These are phyloP conservation scores for Sthenelais limicola DNA, from an alignment of 2,888 invertebrate species.

Conservation along the genomic window DNA sequence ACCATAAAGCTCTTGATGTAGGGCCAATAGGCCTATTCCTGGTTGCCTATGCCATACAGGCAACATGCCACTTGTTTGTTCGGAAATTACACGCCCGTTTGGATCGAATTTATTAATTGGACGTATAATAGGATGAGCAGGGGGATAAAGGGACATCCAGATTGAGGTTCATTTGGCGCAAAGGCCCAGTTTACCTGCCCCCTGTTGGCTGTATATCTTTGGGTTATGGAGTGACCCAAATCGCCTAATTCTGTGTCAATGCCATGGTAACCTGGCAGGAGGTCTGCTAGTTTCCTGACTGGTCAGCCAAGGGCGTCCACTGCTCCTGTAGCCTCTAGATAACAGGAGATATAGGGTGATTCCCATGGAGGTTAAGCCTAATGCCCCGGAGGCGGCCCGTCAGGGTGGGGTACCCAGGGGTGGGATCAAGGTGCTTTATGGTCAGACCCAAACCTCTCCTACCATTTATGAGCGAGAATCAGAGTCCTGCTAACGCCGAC, in stretches of 20 bases:
- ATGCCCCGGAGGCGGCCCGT: conserved; percentile 24
- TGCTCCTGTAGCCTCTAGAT: conserved; percentile 35
- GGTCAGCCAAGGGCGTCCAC: no score
- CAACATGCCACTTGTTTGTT: conserved; percentile 24
- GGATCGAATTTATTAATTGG: conserved; percentile 37
- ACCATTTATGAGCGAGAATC: conserved; percentile 28
- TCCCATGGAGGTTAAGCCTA: conserved; percentile 30
- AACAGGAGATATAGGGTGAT: conserved; percentile 34
- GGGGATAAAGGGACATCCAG: conserved; percentile 4
- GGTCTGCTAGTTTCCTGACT: no score
- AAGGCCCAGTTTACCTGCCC: no score
- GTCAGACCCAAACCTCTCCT: conserved; percentile 6
- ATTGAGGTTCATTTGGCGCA: no score
- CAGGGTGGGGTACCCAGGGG: conserved; percentile 1
- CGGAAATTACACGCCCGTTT: conserved; percentile 36
- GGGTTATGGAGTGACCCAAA: conserved; percentile 32
- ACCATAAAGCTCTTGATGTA: conserved; percentile 23
- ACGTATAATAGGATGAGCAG: conserved; percentile 1
- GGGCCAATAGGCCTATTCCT: neutral
- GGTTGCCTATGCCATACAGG: neutral
- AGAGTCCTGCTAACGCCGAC: conserved; percentile 10
- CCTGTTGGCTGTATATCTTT: conserved; percentile 30
- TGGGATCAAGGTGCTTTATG: conserved; percentile 24
- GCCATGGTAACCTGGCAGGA: neutral
- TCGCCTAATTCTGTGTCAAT: conserved; percentile 36